Percentiles rank a stretch among this genome's conserved stretches.
Evolutionary conservation across 2,888 invertebrate genomes (phyloP).

Genomic region (Dryobota labecula): DNA sequence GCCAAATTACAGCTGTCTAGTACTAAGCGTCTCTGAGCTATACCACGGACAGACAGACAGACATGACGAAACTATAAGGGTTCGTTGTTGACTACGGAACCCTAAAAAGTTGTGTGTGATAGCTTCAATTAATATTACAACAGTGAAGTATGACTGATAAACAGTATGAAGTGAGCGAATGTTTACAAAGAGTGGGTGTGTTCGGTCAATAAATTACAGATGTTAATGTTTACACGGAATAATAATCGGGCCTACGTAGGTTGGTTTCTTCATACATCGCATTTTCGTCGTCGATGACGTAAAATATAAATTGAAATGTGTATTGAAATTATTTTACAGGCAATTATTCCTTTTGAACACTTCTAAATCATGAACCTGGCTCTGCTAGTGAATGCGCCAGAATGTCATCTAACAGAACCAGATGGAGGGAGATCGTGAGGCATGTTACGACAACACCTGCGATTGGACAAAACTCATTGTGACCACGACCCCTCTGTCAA

Average conservation of each 20-base stretch:
- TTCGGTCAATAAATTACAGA: constrained; percentile 32
- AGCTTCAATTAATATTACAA: constrained; percentile 1
- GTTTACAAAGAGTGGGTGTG: constrained; percentile 34
- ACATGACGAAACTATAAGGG: too few species aligned
- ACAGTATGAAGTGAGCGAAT: constrained; percentile 15
- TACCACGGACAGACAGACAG: too few species aligned
- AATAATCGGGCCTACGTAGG: neutral
- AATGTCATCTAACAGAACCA: too few species aligned
- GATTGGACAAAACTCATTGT: too few species aligned
- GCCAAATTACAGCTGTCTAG: too few species aligned
- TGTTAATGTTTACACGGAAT: constrained; percentile 25
- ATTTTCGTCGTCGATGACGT: neutral
- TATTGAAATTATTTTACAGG: neutral
- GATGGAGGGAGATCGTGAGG: too few species aligned
- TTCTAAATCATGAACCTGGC: neutral
- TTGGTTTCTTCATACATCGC: constrained; percentile 2
- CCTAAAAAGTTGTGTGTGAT: neutral
- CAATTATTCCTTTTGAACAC: neutral
- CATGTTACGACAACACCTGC: too few species aligned
- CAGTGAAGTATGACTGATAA: constrained; percentile 1
- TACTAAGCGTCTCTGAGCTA: too few species aligned
- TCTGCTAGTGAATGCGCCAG: too few species aligned
- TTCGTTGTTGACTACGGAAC: too few species aligned
- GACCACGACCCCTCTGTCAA: too few species aligned
- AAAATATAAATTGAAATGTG: constrained; percentile 1